Percentiles rank a stretch among this genome's conserved stretches.
Conservation (phyloP, 2,888 invertebrate genomes). For the Melolontha melolontha region DNA sequence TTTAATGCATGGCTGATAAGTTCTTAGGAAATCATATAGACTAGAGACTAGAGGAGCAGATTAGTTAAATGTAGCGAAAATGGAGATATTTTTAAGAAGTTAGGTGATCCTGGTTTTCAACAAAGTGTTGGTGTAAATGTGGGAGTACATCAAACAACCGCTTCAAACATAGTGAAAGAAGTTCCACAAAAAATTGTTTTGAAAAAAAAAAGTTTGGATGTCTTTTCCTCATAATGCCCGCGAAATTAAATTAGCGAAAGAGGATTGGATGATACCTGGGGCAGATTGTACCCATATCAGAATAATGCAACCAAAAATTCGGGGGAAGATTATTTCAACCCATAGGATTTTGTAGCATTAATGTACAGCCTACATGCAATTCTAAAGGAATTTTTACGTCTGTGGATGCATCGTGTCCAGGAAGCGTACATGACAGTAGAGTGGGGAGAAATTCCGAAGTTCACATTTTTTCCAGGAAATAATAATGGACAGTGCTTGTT, state of each 20-base stretch:
- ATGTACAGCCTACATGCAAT: background rate
- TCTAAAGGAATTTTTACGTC: background rate
- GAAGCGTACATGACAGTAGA: background rate
- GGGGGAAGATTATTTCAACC: slow-evolving; percentile 10
- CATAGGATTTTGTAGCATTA: background rate
- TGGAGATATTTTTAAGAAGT: slow-evolving; percentile 9
- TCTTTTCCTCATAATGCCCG: slow-evolving; percentile 7
- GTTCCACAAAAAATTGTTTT: background rate
- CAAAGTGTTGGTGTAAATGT: slow-evolving; percentile 14
- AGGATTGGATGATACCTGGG: background rate
- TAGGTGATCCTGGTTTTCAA: background rate
- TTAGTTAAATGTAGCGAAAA: background rate
- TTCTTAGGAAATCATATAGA: background rate
- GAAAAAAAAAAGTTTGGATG: background rate
- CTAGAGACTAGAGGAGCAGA: too few relatives aligned
- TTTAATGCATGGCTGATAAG: slow-evolving; percentile 1
- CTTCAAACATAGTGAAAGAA: too few relatives aligned
- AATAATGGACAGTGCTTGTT: too few relatives aligned
- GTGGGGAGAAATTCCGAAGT: slow-evolving; percentile 4
- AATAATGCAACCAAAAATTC: too few relatives aligned
- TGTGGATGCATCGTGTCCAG: too few relatives aligned
- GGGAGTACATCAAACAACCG: slow-evolving; percentile 5
- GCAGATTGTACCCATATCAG: too few relatives aligned
- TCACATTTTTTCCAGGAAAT: slow-evolving; percentile 4
- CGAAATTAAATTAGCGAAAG: background rate